Conservation (phyloP, 2,113 vertebrate species). For the Rhizomys pruinosus region DNA sequence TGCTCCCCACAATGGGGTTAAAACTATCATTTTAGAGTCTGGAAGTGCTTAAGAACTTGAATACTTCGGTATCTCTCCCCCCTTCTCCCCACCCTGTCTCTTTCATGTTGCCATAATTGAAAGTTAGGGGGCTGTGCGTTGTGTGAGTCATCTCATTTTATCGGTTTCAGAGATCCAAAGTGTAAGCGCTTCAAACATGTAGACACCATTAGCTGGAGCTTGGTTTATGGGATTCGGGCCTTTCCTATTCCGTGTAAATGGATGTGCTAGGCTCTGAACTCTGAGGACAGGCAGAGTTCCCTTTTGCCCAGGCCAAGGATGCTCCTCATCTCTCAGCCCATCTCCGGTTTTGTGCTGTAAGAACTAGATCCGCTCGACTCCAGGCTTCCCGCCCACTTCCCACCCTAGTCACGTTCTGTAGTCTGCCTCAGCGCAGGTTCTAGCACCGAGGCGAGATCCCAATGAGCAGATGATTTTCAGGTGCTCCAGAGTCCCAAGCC, state of each 20-base stretch:
- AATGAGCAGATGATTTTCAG: not conserved
- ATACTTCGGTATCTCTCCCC: too few relatives aligned
- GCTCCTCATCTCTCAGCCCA: not conserved
- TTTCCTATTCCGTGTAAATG: slow-evolving; percentile 1
- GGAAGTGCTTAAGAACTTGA: not conserved
- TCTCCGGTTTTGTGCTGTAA: not conserved
- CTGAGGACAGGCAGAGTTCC: not conserved
- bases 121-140: not conserved
- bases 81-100: too few relatives aligned
- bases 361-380: not conserved
- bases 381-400: slow-evolving; percentile 18
- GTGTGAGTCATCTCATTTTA: not conserved
- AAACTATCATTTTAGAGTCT: not conserved
- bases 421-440: not conserved
- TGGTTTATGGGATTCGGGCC: not conserved
- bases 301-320: not conserved
- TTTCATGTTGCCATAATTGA: not conserved
- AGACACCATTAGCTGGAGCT: not conserved
- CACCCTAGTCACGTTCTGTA: not conserved
- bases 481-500: not conserved
- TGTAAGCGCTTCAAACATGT: not conserved
- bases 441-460: not conserved
- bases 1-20: not conserved
- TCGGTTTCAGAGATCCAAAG: not conserved
- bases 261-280: not conserved